Conservation (phyloP, 2,797 vertebrate genomes). For the Psittacula echo region DNA sequence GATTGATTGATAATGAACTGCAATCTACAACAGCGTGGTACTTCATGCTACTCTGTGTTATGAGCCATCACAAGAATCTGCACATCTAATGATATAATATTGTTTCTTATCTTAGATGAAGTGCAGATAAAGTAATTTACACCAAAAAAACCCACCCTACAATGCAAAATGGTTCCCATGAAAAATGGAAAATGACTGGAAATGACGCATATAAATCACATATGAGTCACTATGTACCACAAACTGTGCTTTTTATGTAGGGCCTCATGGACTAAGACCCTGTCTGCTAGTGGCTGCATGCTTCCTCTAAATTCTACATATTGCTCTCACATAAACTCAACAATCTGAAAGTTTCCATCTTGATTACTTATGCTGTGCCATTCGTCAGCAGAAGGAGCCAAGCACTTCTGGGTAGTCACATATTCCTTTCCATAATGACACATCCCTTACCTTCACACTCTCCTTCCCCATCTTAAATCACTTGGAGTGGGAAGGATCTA, state of each 20-base stretch:
- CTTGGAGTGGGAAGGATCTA: not conserved
- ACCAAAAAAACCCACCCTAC: rapidly evolving
- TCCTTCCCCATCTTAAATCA: not conserved
- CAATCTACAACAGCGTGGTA: not conserved
- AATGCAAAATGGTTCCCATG: not conserved
- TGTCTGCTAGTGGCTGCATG: not conserved
- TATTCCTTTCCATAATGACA: not conserved
- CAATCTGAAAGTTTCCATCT: not conserved
- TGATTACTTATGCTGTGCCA: not conserved
- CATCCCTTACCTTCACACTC: not conserved
- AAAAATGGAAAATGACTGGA: not conserved
- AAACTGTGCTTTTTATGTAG: not conserved
- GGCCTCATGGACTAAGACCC: not conserved
- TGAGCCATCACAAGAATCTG: not conserved
- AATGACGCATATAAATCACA: not conserved
- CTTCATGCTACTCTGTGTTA: not conserved
- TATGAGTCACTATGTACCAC: not conserved
- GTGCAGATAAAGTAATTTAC: not conserved
- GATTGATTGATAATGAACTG: not conserved
- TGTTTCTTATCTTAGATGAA: not conserved
- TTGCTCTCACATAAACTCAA: not conserved
- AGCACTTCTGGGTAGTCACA: not conserved
- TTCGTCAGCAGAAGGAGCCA: not conserved
- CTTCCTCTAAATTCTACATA: not conserved
- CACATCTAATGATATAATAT: not conserved